Base-by-base conservation (phyloP, 1,140 invertebrate genomes). In the Pseudobourletiella spinata region DNA sequence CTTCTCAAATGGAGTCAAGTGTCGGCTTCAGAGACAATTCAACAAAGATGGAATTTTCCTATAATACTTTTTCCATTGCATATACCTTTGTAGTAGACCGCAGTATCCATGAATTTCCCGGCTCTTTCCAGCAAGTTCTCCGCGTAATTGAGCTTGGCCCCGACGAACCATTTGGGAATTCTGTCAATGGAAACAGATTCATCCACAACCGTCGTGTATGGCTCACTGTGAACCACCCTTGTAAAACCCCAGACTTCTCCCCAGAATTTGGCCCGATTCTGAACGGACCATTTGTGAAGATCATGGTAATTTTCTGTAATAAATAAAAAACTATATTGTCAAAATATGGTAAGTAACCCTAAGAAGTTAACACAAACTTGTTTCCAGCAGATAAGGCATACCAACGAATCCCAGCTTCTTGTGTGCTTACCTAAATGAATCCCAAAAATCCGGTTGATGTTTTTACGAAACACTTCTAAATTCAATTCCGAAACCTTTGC, bases 141-240 rank as follows among this genome's bases (percentile, higher is more conserved):
- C 3, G 70, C 65, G 58, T 60, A 71, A 39, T 71, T 71, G 6
- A 71, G 44, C 54, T 60, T 70, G 3, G 70, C 52, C 25, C 70
- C 70, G 24, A 25, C 14, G 55, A 71, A 70, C 70, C 68, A 71
- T 55, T 67, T 68, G 16, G 68, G 66, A n/a, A 70, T 58, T 26
- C 42, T 55, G 57, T 70, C 60, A 51, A 70, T 70, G n/a, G 42
- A 20, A 16, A 58, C 24, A 1, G 50, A 30, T 35, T 68, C 63
- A 58, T 70, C 68, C 22, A 70, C 61, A 1, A 70, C 66, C 16
- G n/a, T 22, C 3, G 39, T 26, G 16, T 60, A 68, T 1, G 65
- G 54, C 20, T 59, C 50, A 28, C 62, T 65, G 25, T 66, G 64
- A 26, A 65, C 58, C 8, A 70, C 55, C 30, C 63, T 35, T 22